Evolutionary conservation across 2,888 invertebrate species (phyloP), one percentile per base, ranked within the genome.

Genomic region (Tenthredo notha): DNA sequence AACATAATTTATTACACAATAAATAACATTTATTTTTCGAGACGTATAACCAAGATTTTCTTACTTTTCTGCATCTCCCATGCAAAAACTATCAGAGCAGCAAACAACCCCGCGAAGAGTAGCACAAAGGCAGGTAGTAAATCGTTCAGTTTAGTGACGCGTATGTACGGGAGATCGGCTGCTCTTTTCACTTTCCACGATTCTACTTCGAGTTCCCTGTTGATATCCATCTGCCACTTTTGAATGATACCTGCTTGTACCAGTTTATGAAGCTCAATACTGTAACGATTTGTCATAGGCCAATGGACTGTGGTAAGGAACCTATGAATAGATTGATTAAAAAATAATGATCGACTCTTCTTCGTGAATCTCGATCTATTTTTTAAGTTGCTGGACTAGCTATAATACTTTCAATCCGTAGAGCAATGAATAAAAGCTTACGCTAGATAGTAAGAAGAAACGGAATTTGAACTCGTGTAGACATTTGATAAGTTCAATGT

Each of bases 171-270:
- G 21, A 4, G 61, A 10, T 82, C 37, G 12, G 18, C n/a, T 15
- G 43, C 33, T 21, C 82, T 25, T 40, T 65, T 82, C 61, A 7
- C n/a, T 21, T 21, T 40, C 82, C 82, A 82, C 12, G 33, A 4
- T 15, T 58, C 12, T 4, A 82, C 37, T 33, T 82, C 25, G 1
- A 37, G 15, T 3, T 12, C 61, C 25, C 82, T n/a, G 6, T 12
- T 7, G n/a, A 61, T n/a, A 33, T 82, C 65, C 18, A n/a, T n/a
- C n/a, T 21, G 29, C 82, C 82, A 82, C 37, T 82, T 82, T 18
- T 25, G 15, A 18, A 37, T 10, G 40, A 82, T 12, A 7, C 82
- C 82, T 21, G 37, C 21, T 33, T 82, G 65, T 4, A 82, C 65
- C 9, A 82, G 37, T 6, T 12, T 65, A 9, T 65, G 65, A 1